Percentiles rank a stretch among this genome's conserved stretches.
Conservation (phyloP, 2,888 invertebrate genomes). For the Stenodera caucasica region DNA sequence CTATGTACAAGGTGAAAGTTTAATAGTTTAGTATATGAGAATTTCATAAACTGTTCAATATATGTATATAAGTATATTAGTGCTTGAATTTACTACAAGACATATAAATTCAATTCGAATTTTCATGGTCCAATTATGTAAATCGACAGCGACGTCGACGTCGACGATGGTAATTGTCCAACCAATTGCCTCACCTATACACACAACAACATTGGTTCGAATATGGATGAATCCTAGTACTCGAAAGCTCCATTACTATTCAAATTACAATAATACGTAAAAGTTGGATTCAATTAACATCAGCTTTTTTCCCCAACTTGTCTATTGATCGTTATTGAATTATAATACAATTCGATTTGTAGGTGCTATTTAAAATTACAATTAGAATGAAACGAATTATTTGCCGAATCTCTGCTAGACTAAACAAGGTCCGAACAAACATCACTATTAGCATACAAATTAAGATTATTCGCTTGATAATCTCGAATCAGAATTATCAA, state of each 20-base stretch:
- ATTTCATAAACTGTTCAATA: slow-evolving; percentile 10
- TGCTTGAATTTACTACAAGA: neutral
- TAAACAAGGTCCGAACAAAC: slow-evolving; percentile 35
- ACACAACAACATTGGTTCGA: neutral
- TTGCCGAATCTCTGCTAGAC: slow-evolving; percentile 29
- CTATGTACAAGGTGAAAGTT: neutral
- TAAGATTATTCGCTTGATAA: no score
- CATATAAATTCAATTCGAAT: neutral
- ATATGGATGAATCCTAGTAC: neutral
- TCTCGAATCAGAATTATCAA: no score
- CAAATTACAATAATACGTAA: neutral
- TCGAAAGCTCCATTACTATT: neutral
- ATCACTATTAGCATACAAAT: slow-evolving; percentile 36
- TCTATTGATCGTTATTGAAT: no score
- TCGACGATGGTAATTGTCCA: neutral
- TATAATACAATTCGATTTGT: no score
- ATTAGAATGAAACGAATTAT: no score
- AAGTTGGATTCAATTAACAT: neutral
- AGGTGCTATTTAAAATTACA: no score
- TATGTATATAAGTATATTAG: neutral
- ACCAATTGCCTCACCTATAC: neutral
- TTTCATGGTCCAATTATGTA: slow-evolving; percentile 7
- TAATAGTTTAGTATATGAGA: slow-evolving; percentile 3
- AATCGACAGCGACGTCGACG: neutral
- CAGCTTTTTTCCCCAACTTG: neutral